Evolutionary conservation across 2,888 invertebrate species (phyloP).

Genomic region (Suillia variegata): DNA sequence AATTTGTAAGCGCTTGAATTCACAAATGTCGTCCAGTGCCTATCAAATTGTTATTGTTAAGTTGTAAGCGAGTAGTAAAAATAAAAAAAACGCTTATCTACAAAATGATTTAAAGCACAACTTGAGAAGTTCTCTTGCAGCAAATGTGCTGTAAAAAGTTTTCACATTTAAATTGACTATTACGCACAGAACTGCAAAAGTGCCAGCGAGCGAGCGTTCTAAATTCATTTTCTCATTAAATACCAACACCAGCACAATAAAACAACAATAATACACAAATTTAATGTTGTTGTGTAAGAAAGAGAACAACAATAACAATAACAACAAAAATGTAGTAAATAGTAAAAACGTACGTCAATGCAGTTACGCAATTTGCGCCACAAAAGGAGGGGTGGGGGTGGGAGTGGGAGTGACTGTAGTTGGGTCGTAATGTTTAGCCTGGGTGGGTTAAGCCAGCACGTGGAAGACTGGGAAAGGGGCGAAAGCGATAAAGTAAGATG

Average conservation of each 20-base stretch:
- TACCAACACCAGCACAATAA: background rate
- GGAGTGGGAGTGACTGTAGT: background rate
- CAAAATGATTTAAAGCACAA: too few species aligned
- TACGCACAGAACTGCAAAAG: too few species aligned
- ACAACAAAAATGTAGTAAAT: background rate
- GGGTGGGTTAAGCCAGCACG: too few species aligned
- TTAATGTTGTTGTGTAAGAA: background rate
- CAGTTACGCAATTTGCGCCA: constrained; percentile 46
- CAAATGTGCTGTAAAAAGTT: background rate
- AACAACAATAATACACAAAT: background rate
- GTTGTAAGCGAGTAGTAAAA: too few species aligned
- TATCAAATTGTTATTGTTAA: too few species aligned
- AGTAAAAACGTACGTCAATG: background rate
- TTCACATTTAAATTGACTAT: constrained; percentile 13
- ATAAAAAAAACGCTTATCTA: too few species aligned
- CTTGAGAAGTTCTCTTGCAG: too few species aligned
- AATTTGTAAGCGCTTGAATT: too few species aligned
- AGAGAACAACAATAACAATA: background rate
- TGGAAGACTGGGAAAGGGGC: constrained; percentile 8
- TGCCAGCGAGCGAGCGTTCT: constrained; percentile 17
- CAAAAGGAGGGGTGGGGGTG: background rate
- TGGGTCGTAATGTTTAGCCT: too few species aligned
- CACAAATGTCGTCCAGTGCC: too few species aligned
- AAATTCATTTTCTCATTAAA: background rate
- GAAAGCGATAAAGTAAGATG: too few species aligned